A percentile compares a stretch with the other conserved stretches of the same genome.
phyloP scores from a whole-genome alignment of 2,113 vertebrate genomes.

The Chloropsis hardwickii region DNA sequence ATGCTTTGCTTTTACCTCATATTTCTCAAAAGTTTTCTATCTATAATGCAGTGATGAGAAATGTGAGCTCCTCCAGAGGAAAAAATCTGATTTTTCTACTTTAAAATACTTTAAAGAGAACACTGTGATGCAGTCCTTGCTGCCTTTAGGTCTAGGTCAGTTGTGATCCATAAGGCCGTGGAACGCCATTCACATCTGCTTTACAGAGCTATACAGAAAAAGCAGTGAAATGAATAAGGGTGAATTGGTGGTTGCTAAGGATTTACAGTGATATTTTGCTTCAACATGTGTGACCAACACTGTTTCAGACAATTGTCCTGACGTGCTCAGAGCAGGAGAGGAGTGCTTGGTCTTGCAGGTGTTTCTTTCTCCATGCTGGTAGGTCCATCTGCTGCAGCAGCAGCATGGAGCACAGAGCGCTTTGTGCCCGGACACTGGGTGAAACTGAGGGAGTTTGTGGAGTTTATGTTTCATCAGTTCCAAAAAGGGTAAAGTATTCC shows the following conservation, averaged over 20 bases:
- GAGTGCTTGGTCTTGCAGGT: background rate
- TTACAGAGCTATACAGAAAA: background rate
- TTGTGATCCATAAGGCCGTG: background rate
- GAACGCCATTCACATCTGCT: background rate
- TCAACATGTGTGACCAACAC: background rate
- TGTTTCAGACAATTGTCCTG: background rate
- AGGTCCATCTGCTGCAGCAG: background rate
- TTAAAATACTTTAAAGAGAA: background rate
- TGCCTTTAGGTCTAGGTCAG: background rate
- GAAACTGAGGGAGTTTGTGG: rapidly evolving
- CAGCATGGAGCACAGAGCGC: background rate
- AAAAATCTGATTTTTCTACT: background rate
- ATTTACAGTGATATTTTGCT: background rate
- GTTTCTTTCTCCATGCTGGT: background rate
- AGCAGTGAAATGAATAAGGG: background rate
- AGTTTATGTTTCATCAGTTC: background rate
- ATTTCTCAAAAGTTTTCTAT: background rate
- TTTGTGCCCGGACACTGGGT: background rate
- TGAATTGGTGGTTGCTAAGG: background rate
- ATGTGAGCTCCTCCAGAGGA: background rate
- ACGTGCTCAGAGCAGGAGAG: background rate
- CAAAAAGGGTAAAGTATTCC: background rate
- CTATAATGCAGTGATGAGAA: background rate
- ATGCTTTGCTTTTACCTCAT: background rate
- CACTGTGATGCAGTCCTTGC: background rate